phyloP scores from a whole-genome alignment of 2,888 invertebrate genomes.

The Marasmarcha lunaedactyla region DNA sequence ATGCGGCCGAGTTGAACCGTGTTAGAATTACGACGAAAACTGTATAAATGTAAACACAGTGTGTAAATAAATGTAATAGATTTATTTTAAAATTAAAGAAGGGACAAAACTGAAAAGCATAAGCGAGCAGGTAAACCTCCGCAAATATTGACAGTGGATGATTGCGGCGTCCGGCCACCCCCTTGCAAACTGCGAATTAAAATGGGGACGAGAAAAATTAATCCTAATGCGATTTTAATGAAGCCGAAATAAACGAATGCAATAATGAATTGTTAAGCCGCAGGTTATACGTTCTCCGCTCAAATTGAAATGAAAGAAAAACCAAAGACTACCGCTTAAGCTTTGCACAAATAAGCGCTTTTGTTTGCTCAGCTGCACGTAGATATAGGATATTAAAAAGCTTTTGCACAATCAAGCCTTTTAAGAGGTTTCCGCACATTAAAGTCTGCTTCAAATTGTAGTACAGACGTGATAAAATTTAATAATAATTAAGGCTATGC shows the following conservation, averaged over 20 bases:
- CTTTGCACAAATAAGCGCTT: no score
- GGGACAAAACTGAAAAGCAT: no score
- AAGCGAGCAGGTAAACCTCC: slow-evolving; percentile 45
- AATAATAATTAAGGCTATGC: slow-evolving; percentile 59
- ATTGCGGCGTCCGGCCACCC: slow-evolving; percentile 55
- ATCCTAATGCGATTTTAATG: slow-evolving; percentile 72
- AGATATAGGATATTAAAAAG: no score
- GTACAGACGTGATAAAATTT: slow-evolving; percentile 49
- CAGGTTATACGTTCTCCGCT: slow-evolving; percentile 46
- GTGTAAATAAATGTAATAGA: no score
- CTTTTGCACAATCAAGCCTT: no score
- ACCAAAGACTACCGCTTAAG: slow-evolving; percentile 15
- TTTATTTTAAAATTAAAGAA: no score
- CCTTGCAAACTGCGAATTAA: slow-evolving; percentile 65
- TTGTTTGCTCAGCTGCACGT: no score
- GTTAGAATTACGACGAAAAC: no score
- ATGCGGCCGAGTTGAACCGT: no score
- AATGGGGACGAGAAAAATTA: slow-evolving; percentile 68
- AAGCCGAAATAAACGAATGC: slow-evolving; percentile 65
- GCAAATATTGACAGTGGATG: slow-evolving; percentile 66
- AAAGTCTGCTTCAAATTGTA: slow-evolving; percentile 18
- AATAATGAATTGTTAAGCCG: slow-evolving; percentile 63
- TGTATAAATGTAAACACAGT: no score
- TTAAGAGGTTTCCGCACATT: no score
- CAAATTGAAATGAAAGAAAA: slow-evolving; percentile 28